Evolutionary conservation across 1,140 invertebrate species (phyloP).

Genomic region (Lordiphosa stackelbergi): DNA sequence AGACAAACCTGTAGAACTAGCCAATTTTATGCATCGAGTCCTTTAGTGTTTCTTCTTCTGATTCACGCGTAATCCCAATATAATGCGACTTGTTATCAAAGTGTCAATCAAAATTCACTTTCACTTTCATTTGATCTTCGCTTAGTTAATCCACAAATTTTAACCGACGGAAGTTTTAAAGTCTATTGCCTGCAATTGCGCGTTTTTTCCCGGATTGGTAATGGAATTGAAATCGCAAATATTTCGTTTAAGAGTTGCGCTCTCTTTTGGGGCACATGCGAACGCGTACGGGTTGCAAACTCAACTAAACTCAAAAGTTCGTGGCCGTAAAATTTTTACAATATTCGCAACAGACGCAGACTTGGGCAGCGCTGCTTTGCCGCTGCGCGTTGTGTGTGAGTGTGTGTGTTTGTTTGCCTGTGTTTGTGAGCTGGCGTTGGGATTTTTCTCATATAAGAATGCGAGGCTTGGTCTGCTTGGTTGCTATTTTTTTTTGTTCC

Average conservation of each 20-base stretch:
- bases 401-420: slow-evolving; percentile 16
- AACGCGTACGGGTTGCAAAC: slow-evolving; percentile 63
- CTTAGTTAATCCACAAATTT: background rate
- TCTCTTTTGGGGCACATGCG: slow-evolving; percentile 32
- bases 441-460: slow-evolving; percentile 59
- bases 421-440: slow-evolving; percentile 37
- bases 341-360: slow-evolving; percentile 38
- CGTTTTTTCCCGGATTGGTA: slow-evolving; percentile 18
- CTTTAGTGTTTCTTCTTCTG: background rate
- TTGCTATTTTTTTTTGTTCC: slow-evolving; percentile 31
- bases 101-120: slow-evolving; percentile 3
- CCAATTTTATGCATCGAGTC: slow-evolving; percentile 5
- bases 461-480: slow-evolving; percentile 25
- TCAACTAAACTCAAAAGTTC: slow-evolving; percentile 67
- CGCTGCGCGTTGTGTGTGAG: slow-evolving; percentile 33
- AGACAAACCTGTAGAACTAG: slow-evolving; percentile 19
- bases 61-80: slow-evolving; percentile 15
- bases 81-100: background rate
- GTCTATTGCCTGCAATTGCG: slow-evolving; percentile 45
- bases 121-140: background rate
- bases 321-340: slow-evolving; percentile 69
- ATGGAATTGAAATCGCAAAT: slow-evolving; percentile 11
- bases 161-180: slow-evolving; percentile 39
- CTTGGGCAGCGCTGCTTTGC: slow-evolving; percentile 41
- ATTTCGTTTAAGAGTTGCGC: background rate